Conservation (phyloP, 2,113 vertebrate genomes). For the Eulemur macaco region DNA sequence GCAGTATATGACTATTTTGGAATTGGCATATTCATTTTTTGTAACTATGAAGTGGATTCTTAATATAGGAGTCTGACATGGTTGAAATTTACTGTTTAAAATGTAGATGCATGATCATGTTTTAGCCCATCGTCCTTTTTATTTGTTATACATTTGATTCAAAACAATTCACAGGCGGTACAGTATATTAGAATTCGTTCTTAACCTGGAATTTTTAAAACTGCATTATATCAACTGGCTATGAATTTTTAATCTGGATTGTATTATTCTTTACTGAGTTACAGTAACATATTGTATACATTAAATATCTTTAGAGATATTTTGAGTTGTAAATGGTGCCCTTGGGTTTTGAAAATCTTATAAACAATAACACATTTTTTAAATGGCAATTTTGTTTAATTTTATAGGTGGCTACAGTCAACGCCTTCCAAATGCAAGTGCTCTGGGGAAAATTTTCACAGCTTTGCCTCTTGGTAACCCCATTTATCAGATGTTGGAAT, state of each 20-base stretch:
- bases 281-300: neutral
- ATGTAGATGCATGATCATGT: neutral
- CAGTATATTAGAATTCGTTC: neutral
- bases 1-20: neutral
- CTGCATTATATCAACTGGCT: neutral
- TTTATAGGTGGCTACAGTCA: constrained; percentile 94
- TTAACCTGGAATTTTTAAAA: neutral
- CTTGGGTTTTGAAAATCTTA: constrained; percentile 8
- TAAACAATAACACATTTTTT: neutral
- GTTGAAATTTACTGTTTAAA: constrained; percentile 5
- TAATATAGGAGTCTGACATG: neutral
- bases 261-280: constrained; percentile 7
- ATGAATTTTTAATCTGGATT: neutral
- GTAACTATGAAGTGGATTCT: neutral
- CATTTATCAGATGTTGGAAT: constrained; percentile 95
- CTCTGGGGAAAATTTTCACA: constrained; percentile 95
- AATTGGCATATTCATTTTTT: neutral
- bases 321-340: neutral
- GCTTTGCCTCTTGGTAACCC: constrained; percentile 91
- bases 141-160: neutral
- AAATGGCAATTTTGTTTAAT: constrained; percentile 35
- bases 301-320: neutral
- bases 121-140: neutral
- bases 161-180: neutral
- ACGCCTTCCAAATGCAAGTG: constrained; percentile 93